Evolutionary conservation across 1,140 invertebrate species (phyloP).

Genomic region (Sitobion miscanthi): DNA sequence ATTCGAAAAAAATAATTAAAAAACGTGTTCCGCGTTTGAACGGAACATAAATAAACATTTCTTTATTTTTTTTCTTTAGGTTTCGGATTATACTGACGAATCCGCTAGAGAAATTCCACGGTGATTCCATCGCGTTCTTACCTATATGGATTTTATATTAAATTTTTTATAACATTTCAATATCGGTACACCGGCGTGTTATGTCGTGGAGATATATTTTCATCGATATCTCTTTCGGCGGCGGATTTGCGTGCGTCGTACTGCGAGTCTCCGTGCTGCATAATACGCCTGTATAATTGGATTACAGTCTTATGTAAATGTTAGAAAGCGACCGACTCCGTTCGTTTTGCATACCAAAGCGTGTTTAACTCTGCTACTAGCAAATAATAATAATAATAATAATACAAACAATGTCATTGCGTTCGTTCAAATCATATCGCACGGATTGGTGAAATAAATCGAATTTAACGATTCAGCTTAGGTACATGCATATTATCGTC

Average conservation of each 20-base stretch:
- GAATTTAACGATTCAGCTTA: neutral
- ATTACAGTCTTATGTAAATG: slow-evolving; percentile 43
- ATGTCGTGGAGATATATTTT: neutral
- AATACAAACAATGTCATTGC: neutral
- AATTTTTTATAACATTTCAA: neutral
- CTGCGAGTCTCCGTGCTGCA: neutral
- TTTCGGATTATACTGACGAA: neutral
- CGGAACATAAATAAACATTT: neutral
- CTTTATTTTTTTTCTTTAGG: neutral
- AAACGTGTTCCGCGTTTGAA: neutral
- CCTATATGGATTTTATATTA: neutral
- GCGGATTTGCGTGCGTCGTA: neutral
- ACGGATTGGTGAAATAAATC: neutral
- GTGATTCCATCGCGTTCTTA: neutral
- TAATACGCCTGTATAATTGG: slow-evolving; percentile 11
- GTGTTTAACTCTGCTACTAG: neutral
- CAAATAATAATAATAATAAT: neutral
- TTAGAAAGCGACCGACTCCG: neutral
- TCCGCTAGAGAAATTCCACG: neutral
- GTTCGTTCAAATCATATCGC: neutral
- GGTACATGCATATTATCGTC: neutral
- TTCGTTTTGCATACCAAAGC: neutral
- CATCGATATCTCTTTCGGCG: neutral
- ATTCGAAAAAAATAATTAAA: neutral
- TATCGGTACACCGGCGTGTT: neutral